phyloP scores from a whole-genome alignment of 2,888 invertebrate genomes.

The Thelaira solivaga region DNA sequence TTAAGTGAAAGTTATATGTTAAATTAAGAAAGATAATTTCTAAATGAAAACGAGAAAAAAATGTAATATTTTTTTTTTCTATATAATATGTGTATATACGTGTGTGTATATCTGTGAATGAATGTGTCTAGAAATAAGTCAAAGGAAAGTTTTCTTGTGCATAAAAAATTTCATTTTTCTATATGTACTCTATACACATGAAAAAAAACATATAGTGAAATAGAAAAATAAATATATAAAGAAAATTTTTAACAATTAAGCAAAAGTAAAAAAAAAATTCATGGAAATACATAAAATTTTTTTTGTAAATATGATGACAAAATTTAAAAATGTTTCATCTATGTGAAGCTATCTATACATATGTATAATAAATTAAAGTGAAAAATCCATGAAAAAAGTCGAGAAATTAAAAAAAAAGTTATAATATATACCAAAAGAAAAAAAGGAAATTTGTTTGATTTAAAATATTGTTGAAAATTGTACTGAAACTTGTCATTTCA shows the following conservation, averaged over 20 bases:
- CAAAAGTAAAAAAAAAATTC: neutral
- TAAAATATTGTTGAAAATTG: slow-evolving; percentile 26
- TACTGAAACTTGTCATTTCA: neutral
- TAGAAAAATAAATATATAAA: slow-evolving; percentile 5
- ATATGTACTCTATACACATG: slow-evolving; percentile 25
- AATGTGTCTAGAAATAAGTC: slow-evolving; percentile 49
- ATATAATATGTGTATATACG: slow-evolving; percentile 45
- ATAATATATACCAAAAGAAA: slow-evolving; percentile 1
- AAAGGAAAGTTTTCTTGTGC: slow-evolving; percentile 57
- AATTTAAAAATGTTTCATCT: neutral
- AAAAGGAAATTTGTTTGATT: neutral
- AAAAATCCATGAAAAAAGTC: slow-evolving; percentile 21
- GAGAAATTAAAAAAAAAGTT: slow-evolving; percentile 8
- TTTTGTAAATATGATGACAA: neutral
- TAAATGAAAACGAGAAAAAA: slow-evolving; percentile 62
- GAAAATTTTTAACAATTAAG: neutral
- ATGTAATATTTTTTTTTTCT: slow-evolving; percentile 58
- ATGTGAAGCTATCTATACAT: too few relatives aligned
- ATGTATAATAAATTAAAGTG: slow-evolving; percentile 32
- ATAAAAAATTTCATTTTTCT: slow-evolving; percentile 47
- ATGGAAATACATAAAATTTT: neutral
- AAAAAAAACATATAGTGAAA: slow-evolving; percentile 34
- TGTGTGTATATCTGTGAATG: slow-evolving; percentile 26
- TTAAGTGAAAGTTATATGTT: slow-evolving; percentile 51
- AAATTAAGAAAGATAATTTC: slow-evolving; percentile 50